Evolutionary conservation across 2,888 invertebrate genomes (phyloP).

Genomic region (Prosopocoilus inquinatus): DNA sequence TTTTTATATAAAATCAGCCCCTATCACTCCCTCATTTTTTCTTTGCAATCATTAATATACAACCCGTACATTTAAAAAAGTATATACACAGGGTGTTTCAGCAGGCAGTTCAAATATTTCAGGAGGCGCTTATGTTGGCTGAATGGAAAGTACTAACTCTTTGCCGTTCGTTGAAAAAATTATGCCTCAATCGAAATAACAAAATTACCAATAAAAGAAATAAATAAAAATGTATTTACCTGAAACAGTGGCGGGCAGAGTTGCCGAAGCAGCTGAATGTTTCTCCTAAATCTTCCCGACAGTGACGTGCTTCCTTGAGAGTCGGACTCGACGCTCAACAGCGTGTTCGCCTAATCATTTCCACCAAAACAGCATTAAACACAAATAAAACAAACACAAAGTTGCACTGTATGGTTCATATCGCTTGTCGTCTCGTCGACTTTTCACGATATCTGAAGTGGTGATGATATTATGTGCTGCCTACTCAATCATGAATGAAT

Average conservation of each 20-base stretch:
- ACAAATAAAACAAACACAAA: constrained; percentile 3
- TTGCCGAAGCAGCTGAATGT: constrained; percentile 44
- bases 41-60: too few species aligned
- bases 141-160: too few species aligned
- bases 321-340: constrained; percentile 1
- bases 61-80: too few species aligned
- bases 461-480: neutral
- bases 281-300: constrained; percentile 39
- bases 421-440: constrained; percentile 31
- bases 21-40: too few species aligned
- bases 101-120: too few species aligned
- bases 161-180: too few species aligned
- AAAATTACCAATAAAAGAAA: too few species aligned
- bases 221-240: constrained; percentile 39
- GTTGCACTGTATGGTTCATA: constrained; percentile 15
- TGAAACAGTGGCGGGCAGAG: constrained; percentile 48
- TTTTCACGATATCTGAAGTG: constrained; percentile 27
- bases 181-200: too few species aligned
- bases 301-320: constrained; percentile 23
- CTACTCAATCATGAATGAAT: neutral
- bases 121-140: too few species aligned
- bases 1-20: too few species aligned
- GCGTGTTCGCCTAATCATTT: constrained; percentile 9
- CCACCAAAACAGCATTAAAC: constrained; percentile 12
- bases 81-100: too few species aligned